Evolutionary conservation across 2,113 vertebrate species (phyloP), one percentile per base, ranked within the genome.

Genomic region (Tautogolabrus adspersus): DNA sequence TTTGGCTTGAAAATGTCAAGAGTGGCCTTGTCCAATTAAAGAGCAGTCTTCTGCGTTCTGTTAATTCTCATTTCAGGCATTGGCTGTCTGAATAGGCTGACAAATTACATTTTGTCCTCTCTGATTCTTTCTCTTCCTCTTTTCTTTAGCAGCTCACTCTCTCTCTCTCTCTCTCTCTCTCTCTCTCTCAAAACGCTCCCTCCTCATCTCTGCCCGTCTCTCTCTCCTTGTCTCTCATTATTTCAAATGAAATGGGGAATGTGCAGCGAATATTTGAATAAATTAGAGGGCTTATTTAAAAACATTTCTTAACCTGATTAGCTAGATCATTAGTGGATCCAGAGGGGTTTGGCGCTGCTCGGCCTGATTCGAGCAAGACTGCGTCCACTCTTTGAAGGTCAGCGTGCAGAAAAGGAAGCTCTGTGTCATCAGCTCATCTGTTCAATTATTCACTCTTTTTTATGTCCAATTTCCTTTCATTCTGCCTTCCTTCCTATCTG

Each of bases 11-110:
- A 91, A 91, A 92, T 92, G 88, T 91, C 90, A 92, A 90, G 86
- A 86, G 87, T 81, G 84, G 86, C 81, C 88, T 89, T 90, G 89
- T 92, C 92, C 90, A 92, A 93, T 93, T 92, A 91, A 93, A 91
- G 87, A 85, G 79, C 72, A 89, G 87, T 91, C 86, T 68, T 85
- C 77, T 80, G 69, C 77, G 47, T 86, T 85, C 70, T 85, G 82
- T 85, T 93, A 91, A 90, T 90, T 85, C 86, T 88, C 66, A 83
- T 89, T 88, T 84, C 86, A 88, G 80, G 83, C 83, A 75, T 75
- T 79, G 87, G 73, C 84, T 88, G 85, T 87, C 88, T 93, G 90
- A 90, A 92, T 88, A 73, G 88, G 73, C 72, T 79, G 85, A 93
- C 91, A 93, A 92, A 91, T 92, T 90, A 89, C 89, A 92, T 92